These are phyloP conservation scores for Lithosia quadra DNA, from an alignment of 2,888 invertebrate species.

Conservation along the genomic window DNA sequence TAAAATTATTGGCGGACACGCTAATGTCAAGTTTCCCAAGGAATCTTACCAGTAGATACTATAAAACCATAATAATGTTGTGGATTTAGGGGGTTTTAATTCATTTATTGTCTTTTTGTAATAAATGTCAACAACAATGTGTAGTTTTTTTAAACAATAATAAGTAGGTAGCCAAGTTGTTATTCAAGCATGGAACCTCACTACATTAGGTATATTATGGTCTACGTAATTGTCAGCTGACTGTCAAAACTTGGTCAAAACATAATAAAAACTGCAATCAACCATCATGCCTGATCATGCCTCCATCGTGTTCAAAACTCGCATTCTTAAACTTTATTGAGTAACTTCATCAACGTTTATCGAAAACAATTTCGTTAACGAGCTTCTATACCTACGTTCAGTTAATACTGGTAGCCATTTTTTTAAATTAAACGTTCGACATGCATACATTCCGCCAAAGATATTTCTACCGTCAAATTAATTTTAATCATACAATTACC, in stretches of 20 bases:
- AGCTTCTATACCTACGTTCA: slow-evolving; percentile 63
- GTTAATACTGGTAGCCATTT: slow-evolving; percentile 74
- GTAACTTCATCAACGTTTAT: slow-evolving; percentile 61
- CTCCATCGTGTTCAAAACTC: slow-evolving; percentile 38
- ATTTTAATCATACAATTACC: slow-evolving; percentile 40
- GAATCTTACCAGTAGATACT: too few relatives aligned
- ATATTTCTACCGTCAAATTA: slow-evolving; percentile 29
- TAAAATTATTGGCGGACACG: too few relatives aligned
- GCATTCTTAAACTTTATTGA: slow-evolving; percentile 57
- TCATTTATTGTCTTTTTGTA: too few relatives aligned
- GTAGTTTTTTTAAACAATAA: neutral
- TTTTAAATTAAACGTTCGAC: slow-evolving; percentile 51
- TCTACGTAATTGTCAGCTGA: slow-evolving; percentile 31
- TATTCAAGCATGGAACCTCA: neutral
- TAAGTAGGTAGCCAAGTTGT: too few relatives aligned
- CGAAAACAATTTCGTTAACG: slow-evolving; percentile 75
- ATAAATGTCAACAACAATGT: neutral
- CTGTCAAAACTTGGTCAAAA: slow-evolving; percentile 38
- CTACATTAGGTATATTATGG: too few relatives aligned
- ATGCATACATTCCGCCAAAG: slow-evolving; percentile 40
- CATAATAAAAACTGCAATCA: slow-evolving; percentile 24
- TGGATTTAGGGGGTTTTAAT: too few relatives aligned
- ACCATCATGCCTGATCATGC: slow-evolving; percentile 58
- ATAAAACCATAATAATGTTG: too few relatives aligned
- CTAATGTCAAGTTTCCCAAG: too few relatives aligned